Evolutionary conservation across 2,113 vertebrate species (phyloP).

Genomic region (Bubo scandiacus): DNA sequence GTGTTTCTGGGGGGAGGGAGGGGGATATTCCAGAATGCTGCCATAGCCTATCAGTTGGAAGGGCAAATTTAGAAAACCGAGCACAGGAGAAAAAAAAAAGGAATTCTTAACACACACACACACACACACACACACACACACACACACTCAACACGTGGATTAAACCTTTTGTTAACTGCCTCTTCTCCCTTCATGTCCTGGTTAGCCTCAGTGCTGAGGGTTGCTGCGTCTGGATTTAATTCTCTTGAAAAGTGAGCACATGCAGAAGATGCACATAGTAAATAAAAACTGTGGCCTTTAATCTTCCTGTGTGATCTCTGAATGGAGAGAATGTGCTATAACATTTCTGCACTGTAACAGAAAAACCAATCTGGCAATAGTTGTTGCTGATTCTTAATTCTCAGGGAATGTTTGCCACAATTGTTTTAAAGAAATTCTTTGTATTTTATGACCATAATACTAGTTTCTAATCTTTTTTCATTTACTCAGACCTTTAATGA

Average conservation of each 20-base stretch:
- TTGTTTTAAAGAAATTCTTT: neutral
- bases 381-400: slow-evolving; percentile 37
- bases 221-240: neutral
- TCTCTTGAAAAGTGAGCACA: neutral
- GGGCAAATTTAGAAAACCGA: neutral
- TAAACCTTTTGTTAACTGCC: neutral
- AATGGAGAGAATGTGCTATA: neutral
- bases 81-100: accelerated
- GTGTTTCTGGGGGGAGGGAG: neutral
- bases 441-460: slow-evolving; percentile 3
- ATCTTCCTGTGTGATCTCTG: neutral
- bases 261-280: neutral
- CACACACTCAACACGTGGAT: neutral
- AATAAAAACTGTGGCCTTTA: slow-evolving; percentile 36
- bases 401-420: slow-evolving; percentile 34
- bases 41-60: neutral
- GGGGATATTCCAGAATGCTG: neutral
- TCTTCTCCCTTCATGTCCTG: neutral
- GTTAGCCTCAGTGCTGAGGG: neutral
- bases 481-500: neutral
- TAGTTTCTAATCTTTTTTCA: neutral
- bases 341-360: neutral
- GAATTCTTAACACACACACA: neutral
- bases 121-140: no score
- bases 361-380: neutral